phyloP scores from a whole-genome alignment of 2,888 invertebrate genomes.

The Drosophila parthenogenetica region DNA sequence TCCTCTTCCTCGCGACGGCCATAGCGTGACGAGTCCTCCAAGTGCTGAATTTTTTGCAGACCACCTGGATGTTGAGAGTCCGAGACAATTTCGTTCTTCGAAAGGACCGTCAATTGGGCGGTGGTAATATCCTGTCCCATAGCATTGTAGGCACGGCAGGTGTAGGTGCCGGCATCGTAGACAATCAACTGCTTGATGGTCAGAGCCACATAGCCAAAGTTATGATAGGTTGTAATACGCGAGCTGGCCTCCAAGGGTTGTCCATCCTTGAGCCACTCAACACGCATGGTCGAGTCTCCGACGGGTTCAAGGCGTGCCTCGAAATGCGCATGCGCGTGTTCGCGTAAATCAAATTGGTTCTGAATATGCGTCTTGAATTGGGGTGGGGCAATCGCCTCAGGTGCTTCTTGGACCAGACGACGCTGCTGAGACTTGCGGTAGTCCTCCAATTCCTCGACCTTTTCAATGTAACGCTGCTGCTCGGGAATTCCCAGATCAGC shows the following conservation, averaged over 20 bases:
- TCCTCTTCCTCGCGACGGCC: slow-evolving; percentile 90
- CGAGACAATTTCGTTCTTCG: slow-evolving; percentile 93
- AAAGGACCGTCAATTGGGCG: slow-evolving; percentile 93
- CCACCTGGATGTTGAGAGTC: slow-evolving; percentile 97
- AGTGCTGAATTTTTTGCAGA: slow-evolving; percentile 94
- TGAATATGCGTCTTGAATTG: slow-evolving; percentile 96
- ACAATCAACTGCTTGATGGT: slow-evolving; percentile 96
- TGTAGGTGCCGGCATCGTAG: slow-evolving; percentile 95
- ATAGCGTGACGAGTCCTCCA: slow-evolving; percentile 93
- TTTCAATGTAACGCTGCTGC: slow-evolving; percentile 95
- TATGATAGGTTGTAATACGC: slow-evolving; percentile 96
- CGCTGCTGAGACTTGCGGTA: slow-evolving; percentile 92
- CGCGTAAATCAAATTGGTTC: slow-evolving; percentile 93
- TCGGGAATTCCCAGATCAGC: slow-evolving; percentile 95
- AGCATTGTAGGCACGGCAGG: slow-evolving; percentile 94
- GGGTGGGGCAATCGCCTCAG: slow-evolving; percentile 92
- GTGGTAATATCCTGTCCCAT: slow-evolving; percentile 93
- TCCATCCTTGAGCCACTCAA: slow-evolving; percentile 97
- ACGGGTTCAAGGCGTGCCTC: slow-evolving; percentile 97
- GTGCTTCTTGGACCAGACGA: slow-evolving; percentile 91
- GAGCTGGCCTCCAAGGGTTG: slow-evolving; percentile 96
- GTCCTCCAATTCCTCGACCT: slow-evolving; percentile 95
- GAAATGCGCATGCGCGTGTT: slow-evolving; percentile 97
- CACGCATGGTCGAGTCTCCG: slow-evolving; percentile 94
- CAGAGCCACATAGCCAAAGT: slow-evolving; percentile 97